Evolutionary conservation across 2,888 invertebrate species (phyloP).

Genomic region (Lordiphosa fenestrarum): DNA sequence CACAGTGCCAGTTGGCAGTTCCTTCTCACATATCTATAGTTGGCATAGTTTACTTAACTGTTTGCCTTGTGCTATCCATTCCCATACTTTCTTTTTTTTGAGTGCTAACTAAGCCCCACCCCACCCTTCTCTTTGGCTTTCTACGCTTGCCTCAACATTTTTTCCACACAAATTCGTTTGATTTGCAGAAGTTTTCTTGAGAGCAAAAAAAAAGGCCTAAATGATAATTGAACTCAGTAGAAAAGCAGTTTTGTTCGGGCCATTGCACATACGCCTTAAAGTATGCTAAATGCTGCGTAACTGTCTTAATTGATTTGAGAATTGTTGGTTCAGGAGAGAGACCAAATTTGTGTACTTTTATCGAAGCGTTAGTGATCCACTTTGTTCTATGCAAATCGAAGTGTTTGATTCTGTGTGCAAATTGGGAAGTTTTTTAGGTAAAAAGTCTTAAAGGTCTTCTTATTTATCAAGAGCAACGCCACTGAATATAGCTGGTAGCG

Average conservation of each 20-base stretch:
- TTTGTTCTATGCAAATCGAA: too few relatives aligned
- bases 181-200: conserved; percentile 18
- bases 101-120: conserved; percentile 15
- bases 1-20: conserved; percentile 3
- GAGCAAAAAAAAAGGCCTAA: conserved; percentile 4
- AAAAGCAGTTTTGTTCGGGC: not conserved
- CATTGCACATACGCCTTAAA: not conserved
- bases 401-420: too few relatives aligned
- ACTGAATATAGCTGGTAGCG: too few relatives aligned
- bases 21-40: conserved; percentile 16
- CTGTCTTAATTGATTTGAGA: conserved; percentile 6
- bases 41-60: conserved; percentile 34
- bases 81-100: not conserved
- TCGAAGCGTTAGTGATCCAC: too few relatives aligned
- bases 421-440: too few relatives aligned
- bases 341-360: too few relatives aligned
- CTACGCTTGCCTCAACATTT: conserved; percentile 13
- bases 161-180: conserved; percentile 27
- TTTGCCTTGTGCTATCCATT: conserved; percentile 16
- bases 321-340: not conserved
- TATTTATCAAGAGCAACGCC: too few relatives aligned
- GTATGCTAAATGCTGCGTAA: conserved; percentile 8
- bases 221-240: conserved; percentile 24
- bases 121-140: not conserved
- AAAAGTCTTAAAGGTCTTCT: too few relatives aligned